Evolutionary conservation across 1,140 invertebrate genomes (phyloP).

Genomic region (Arion vulgaris): DNA sequence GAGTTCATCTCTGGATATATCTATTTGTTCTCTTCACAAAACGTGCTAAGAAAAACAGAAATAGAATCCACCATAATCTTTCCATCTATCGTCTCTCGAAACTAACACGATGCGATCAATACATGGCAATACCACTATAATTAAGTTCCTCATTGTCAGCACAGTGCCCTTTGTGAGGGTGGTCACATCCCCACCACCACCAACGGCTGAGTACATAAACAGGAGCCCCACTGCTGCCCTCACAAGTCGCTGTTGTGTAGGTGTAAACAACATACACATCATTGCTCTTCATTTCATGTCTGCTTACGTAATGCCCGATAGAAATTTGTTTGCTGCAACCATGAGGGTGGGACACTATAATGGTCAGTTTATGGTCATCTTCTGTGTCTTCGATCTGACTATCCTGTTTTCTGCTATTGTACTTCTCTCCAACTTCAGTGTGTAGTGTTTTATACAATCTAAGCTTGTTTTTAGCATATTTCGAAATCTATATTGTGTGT

Average conservation of each 20-base stretch:
- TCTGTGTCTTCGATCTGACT: not conserved
- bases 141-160: not conserved
- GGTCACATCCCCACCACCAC: constrained; percentile 11
- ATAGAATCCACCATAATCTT: too few species aligned
- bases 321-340: not conserved
- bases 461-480: not conserved
- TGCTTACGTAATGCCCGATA: not conserved
- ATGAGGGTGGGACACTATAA: not conserved
- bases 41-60: too few species aligned
- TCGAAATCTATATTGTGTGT: not conserved
- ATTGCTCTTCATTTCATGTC: not conserved
- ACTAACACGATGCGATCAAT: too few species aligned
- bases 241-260: not conserved
- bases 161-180: not conserved
- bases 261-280: not conserved
- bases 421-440: not conserved
- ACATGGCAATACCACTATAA: not conserved
- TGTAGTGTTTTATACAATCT: not conserved
- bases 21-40: too few species aligned
- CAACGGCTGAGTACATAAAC: not conserved
- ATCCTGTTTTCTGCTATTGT: not conserved
- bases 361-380: not conserved
- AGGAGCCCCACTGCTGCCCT: not conserved
- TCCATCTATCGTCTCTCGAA: too few species aligned
- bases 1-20: too few species aligned